Percentiles rank a stretch among this genome's conserved stretches.
Evolutionary conservation across 2,888 invertebrate species (phyloP).

Genomic region (Glomeris marginata): DNA sequence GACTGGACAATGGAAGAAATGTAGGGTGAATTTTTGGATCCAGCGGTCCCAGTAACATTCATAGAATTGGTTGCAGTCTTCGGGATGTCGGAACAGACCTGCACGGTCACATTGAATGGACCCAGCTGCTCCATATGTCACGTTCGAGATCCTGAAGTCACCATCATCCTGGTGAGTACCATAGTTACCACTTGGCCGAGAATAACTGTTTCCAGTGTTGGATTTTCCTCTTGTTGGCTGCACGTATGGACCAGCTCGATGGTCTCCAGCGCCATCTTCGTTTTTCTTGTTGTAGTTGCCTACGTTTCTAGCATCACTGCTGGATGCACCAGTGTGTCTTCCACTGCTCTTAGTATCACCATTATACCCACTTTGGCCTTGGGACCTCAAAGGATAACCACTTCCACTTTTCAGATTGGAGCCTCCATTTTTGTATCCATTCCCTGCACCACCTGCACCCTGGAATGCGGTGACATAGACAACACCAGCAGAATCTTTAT

Average conservation of each 20-base stretch:
- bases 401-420: not conserved
- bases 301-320: slow-evolving; percentile 4
- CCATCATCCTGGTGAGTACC: not conserved
- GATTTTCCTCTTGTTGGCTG: not conserved
- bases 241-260: not conserved
- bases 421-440: not conserved
- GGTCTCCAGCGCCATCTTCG: slow-evolving; percentile 4
- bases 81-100: slow-evolving; percentile 48
- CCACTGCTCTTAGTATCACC: not conserved
- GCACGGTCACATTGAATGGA: slow-evolving; percentile 36
- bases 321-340: slow-evolving; percentile 5
- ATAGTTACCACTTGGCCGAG: not conserved
- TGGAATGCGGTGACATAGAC: no score
- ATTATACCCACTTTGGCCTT: not conserved
- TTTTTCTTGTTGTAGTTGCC: not conserved
- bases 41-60: slow-evolving; percentile 65
- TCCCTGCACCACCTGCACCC: not conserved
- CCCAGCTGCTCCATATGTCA: slow-evolving; percentile 25
- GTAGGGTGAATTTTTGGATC: slow-evolving; percentile 56
- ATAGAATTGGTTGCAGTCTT: slow-evolving; percentile 66
- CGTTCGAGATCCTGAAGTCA: not conserved
- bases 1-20: slow-evolving; percentile 61
- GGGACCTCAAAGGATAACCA: not conserved
- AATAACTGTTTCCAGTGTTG: not conserved
- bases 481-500: no score